Base-by-base conservation (phyloP, 30 jellyfish, hydroid and myxozoan species). In the Catostylus mosaicus region DNA sequence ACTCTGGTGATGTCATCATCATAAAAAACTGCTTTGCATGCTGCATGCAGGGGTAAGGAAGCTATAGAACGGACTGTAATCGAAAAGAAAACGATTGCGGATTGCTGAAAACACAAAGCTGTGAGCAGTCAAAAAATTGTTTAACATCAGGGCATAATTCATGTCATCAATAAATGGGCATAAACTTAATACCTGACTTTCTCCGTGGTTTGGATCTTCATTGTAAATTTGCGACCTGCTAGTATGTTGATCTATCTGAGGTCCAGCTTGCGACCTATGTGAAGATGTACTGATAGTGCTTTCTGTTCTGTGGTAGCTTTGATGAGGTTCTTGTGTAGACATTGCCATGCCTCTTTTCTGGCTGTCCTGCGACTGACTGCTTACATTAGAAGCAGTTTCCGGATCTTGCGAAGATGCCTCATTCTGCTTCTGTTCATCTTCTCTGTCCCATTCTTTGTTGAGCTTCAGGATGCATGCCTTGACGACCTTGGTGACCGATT, bases 401-500 rank as follows among this genome's bases (percentile, higher is more conserved):
- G 65, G 66, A 26, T 83, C 94, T 16, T 47, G 80, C 10, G 50
- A 78, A 12, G 64, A 1, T 6, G 66, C 36, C 73, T 88, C 97
- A 30, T 60, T 47, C n/a, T 24, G 80, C 73, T 79, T 79, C 40
- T 48, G 89, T 29, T 80, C 93, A 0, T 77, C 62, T 0, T 77
- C 88, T 78, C 65, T 88, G 11, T 57, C 93, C 93, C 97, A 73
- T 33, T 80, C 97, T 40, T 76, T 89, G n/a, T 59, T 89, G 62
- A 88, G 88, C 70, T 80, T 75, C 19, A 19, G 57, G 54, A 88
- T 88, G 75, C 91, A 78, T 1, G 93, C 90, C 30, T 78, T 73
- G 40, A 88, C 97, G 3, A 86, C 86, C 64, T 88, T 88, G 74
- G 97, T 86, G 50, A 88, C 90, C n/a, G 85, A 73, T 32, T 73